Evolutionary conservation across 2,888 invertebrate genomes (phyloP), one percentile per base, ranked within the genome.

Genomic region (Xylota segnis): DNA sequence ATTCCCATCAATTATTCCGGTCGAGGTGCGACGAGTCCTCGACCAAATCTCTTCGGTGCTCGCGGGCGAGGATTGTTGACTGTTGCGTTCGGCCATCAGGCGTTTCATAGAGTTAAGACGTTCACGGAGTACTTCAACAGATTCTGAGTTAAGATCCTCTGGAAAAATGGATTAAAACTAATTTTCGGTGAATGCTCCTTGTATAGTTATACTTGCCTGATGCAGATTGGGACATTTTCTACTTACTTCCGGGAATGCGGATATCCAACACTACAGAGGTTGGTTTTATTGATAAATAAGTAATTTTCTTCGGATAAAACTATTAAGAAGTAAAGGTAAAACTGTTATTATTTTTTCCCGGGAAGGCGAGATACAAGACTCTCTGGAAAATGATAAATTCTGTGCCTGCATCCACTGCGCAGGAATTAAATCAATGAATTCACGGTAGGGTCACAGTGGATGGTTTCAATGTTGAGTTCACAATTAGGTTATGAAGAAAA

Each of bases 71-170:
- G 90, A 89, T 50, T 93, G 68, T 83, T 91, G 91, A 88, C 94
- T 94, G 29, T 91, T 91, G 34, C 96, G 93, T 88, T 96, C 96
- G 63, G 96, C 96, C 95, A 97, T 96, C 91, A 96, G 92, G 87
- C 94, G 93, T 90, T 96, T 97, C 96, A 97, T 97, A 14, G 95
- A 95, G 27, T 95, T 95, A 16, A 97, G 91, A 37, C 96, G 94
- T 88, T 95, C 95, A 75, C 96, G 95, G 50, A 97, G 91, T 89
- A 97, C 96, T 90, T 97, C 97, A 66, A 97, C 96, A 0, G 96
- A 96, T 90, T 97, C 96, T 45, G 93, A 90, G 86, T 92, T 91
- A 70, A 92, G 87, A 76, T 92, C 92, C 50, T 91, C 92, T 92
- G 75, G 27, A 37, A 37, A 50, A 23, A 6, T 4, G 5, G 9